phyloP scores from a whole-genome alignment of 2,797 vertebrate genomes.

The Pelochelys cantorii region DNA sequence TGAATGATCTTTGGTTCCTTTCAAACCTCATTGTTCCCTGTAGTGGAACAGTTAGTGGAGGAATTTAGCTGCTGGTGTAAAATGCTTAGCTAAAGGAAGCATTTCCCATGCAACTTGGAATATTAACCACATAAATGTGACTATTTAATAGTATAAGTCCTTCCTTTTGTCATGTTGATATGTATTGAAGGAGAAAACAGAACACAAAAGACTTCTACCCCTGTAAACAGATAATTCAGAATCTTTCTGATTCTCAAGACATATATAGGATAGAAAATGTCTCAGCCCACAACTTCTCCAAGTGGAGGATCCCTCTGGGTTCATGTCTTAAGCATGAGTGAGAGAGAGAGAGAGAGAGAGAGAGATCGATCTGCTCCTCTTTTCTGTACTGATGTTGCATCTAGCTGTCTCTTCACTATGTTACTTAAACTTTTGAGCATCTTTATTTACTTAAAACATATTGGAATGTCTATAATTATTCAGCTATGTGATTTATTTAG shows the following conservation, averaged over 20 bases:
- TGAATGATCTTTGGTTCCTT: not conserved
- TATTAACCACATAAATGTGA: not conserved
- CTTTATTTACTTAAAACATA: accelerated
- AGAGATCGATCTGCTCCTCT: accelerated
- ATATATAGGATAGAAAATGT: not conserved
- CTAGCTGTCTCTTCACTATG: not conserved
- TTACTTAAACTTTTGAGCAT: no score
- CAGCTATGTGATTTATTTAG: accelerated
- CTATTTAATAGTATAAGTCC: accelerated
- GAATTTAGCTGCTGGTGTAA: not conserved
- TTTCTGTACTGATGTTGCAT: accelerated
- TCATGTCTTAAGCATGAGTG: accelerated
- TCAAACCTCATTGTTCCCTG: accelerated
- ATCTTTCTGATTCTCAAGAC: not conserved
- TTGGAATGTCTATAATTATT: accelerated
- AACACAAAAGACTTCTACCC: accelerated
- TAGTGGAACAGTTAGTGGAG: not conserved
- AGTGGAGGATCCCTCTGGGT: accelerated
- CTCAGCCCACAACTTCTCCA: not conserved
- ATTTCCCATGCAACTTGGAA: accelerated
- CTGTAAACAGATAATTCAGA: not conserved
- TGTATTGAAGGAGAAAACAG: accelerated
- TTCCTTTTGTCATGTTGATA: not conserved
- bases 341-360: not conserved
- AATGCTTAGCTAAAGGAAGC: accelerated